phyloP scores from a whole-genome alignment of 2,113 vertebrate genomes.

The Sturnus vulgaris region DNA sequence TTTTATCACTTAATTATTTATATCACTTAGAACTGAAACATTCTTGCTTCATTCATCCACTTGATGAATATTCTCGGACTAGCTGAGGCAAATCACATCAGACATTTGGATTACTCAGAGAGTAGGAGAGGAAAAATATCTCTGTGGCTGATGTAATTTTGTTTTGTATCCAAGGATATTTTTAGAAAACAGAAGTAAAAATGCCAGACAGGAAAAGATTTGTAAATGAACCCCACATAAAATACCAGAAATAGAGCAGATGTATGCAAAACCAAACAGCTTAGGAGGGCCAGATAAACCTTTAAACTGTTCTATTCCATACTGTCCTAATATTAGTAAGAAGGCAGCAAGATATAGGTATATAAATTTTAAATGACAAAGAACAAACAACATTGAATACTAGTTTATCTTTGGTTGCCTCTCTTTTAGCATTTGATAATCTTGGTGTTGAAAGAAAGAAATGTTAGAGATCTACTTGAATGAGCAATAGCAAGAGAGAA shows the following conservation, averaged over 20 bases:
- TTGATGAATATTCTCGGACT: background rate
- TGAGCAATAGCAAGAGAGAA: background rate
- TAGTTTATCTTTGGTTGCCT: background rate
- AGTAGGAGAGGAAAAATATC: background rate
- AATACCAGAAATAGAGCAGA: background rate
- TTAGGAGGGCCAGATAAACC: background rate
- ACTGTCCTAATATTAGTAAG: background rate
- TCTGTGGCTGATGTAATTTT: background rate
- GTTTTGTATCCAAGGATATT: background rate
- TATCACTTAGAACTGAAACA: background rate
- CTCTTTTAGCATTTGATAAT: background rate
- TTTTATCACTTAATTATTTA: background rate
- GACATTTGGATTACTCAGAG: background rate
- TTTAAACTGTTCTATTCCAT: background rate
- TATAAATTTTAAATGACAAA: background rate
- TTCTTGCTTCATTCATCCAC: background rate
- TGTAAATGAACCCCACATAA: background rate
- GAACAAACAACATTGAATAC: background rate
- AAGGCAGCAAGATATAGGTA: background rate
- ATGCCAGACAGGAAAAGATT: background rate
- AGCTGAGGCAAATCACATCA: background rate
- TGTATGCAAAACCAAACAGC: background rate
- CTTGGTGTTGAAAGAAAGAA: background rate
- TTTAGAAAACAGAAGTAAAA: slow-evolving; percentile 36
- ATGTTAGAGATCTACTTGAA: background rate